Conservation (phyloP, 1,140 invertebrate genomes). For the Dolichoris vasculosae region DNA sequence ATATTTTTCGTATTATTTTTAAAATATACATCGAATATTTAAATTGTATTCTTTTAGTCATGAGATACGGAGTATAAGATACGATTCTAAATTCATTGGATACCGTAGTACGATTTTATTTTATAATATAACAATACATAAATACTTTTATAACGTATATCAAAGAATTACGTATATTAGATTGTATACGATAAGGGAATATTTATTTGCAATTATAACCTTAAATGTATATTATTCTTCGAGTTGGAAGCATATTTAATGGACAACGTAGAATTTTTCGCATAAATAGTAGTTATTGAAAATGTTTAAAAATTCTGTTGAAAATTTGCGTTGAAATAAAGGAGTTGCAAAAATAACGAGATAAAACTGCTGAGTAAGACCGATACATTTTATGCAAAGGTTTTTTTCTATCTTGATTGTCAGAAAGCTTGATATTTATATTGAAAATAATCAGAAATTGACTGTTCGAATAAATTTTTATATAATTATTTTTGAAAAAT, state of each 20-base stretch:
- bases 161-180: not conserved
- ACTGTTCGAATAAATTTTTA: not conserved
- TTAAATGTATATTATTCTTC: not conserved
- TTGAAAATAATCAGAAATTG: not conserved
- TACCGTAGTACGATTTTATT: too few species aligned
- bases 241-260: too few species aligned
- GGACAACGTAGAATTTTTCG: too few species aligned
- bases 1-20: not conserved
- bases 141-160: not conserved
- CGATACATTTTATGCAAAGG: not conserved
- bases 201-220: not conserved
- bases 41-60: too few species aligned
- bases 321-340: not conserved
- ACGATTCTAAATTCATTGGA: too few species aligned
- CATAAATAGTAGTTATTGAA: too few species aligned
- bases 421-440: not conserved
- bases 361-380: not conserved
- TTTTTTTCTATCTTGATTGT: constrained; percentile 1
- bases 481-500: too few species aligned
- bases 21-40: not conserved
- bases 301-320: too few species aligned
- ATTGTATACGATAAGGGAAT: not conserved
- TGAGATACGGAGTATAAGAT: too few species aligned
- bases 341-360: not conserved
- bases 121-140: too few species aligned